A percentile compares a stretch with the other conserved stretches of the same genome.
Conservation (phyloP, 2,888 invertebrate species). For the Hyles lineata region DNA sequence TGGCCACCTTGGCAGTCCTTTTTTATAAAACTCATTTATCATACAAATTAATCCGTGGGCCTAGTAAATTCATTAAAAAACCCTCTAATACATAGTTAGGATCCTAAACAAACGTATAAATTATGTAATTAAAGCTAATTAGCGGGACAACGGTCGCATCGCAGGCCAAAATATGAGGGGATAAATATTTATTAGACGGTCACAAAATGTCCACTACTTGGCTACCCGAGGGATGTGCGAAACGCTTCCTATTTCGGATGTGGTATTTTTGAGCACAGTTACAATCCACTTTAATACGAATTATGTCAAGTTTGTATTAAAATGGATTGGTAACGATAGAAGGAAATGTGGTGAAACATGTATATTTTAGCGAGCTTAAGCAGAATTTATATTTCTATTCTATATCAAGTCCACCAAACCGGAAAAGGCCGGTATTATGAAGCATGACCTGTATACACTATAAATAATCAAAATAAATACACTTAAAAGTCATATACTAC, state of each 20-base stretch:
- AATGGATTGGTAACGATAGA: no score
- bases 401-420: no score
- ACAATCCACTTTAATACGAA: not conserved
- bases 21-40: not conserved
- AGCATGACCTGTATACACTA: no score
- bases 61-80: conserved; percentile 22
- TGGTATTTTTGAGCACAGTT: conserved; percentile 42
- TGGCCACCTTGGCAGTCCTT: not conserved
- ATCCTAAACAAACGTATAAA: conserved; percentile 77
- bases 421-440: no score
- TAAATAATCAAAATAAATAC: no score
- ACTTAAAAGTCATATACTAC: not conserved
- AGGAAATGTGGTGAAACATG: not conserved
- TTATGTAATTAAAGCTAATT: conserved; percentile 73
- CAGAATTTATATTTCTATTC: no score
- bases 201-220: conserved; percentile 79
- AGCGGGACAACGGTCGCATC: conserved; percentile 49
- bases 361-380: no score
- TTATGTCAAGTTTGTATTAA: no score
- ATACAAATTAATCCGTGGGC: not conserved
- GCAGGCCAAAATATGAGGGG: conserved; percentile 70
- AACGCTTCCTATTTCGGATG: conserved; percentile 47
- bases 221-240: conserved; percentile 51
- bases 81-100: conserved; percentile 24
- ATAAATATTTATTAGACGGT: conserved; percentile 82